Evolutionary conservation across 2,888 invertebrate species (phyloP).

Genomic region (Papilio protenor): DNA sequence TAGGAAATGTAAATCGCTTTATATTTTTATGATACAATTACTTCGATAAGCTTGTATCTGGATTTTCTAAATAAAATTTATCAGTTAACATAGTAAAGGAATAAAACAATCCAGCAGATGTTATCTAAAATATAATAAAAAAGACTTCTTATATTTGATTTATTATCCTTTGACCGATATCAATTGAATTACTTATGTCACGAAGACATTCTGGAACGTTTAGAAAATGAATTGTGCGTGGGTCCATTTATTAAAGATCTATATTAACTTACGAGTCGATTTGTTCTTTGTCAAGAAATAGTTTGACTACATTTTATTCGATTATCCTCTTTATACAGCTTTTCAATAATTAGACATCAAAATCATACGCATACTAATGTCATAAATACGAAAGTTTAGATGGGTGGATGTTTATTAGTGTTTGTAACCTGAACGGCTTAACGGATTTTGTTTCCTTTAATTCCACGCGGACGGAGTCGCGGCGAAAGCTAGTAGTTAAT

Average conservation of each 20-base stretch:
- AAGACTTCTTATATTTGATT: slow-evolving; percentile 35
- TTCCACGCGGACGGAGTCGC: too few species aligned
- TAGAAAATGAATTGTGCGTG: slow-evolving; percentile 16
- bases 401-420: too few species aligned
- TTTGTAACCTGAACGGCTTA: too few species aligned
- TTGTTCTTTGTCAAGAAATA: not conserved
- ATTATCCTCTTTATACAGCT: not conserved
- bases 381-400: too few species aligned
- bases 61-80: too few species aligned
- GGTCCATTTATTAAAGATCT: slow-evolving; percentile 10
- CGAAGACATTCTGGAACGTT: slow-evolving; percentile 17
- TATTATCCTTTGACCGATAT: slow-evolving; percentile 37
- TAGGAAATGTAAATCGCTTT: not conserved
- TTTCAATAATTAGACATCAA: not conserved
- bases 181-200: slow-evolving; percentile 38
- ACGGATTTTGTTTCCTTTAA: too few species aligned
- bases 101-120: too few species aligned
- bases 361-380: too few species aligned
- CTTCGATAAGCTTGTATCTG: not conserved
- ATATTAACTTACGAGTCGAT: not conserved
- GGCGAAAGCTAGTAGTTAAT: too few species aligned
- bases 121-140: not conserved
- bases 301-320: not conserved
- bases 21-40: not conserved
- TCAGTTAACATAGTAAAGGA: too few species aligned